Evolutionary conservation across 2,113 vertebrate species (phyloP).

Genomic region (Rynchops niger): DNA sequence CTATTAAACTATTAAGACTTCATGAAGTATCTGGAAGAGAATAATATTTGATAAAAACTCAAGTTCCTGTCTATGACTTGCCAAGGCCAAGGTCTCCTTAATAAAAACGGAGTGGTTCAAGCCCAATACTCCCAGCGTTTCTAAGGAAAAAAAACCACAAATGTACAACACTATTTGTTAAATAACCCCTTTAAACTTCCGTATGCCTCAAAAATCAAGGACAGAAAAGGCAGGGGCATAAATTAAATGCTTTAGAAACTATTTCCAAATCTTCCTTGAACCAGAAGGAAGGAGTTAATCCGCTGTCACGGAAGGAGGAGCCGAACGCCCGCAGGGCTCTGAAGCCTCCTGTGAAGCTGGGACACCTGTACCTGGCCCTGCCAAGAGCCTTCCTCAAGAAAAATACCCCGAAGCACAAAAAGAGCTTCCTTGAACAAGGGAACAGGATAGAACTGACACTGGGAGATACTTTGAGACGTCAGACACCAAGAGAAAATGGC

Average conservation of each 20-base stretch:
- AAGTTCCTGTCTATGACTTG: neutral
- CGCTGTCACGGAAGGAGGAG: neutral
- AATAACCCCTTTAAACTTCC: neutral
- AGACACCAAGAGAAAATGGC: neutral
- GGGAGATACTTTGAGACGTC: neutral
- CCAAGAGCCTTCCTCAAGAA: accelerated
- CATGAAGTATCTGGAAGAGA: neutral
- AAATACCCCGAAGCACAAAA: neutral
- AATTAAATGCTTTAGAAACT: neutral
- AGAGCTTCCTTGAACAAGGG: neutral
- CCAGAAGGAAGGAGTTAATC: neutral
- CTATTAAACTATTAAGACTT: neutral
- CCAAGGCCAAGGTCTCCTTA: neutral
- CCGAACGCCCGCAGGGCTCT: neutral
- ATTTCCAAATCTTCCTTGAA: neutral
- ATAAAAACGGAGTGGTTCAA: neutral
- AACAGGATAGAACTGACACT: neutral
- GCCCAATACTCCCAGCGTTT: neutral
- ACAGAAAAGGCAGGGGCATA: neutral
- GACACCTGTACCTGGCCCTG: neutral
- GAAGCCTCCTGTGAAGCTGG: neutral
- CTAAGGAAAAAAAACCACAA: neutral
- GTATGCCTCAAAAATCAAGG: neutral
- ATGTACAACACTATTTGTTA: neutral
- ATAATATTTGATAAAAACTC: neutral